A percentile compares a stretch with the other conserved stretches of the same genome.
Evolutionary conservation across 2,113 vertebrate genomes (phyloP).

Genomic region (Sisor rabdophorus): DNA sequence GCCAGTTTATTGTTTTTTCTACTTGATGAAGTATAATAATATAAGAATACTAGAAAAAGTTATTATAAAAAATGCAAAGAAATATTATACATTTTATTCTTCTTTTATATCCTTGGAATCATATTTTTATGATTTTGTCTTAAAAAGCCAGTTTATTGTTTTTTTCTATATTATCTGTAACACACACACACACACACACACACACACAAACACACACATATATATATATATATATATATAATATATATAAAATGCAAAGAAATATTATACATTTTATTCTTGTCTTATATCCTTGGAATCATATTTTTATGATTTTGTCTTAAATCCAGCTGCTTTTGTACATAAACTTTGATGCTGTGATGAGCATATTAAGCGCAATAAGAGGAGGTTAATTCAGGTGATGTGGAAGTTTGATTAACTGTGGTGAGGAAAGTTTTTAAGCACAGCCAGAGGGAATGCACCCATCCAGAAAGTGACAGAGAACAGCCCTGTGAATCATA

Average conservation of each 20-base stretch:
- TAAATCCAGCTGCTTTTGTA: neutral
- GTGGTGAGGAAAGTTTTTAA: conserved; percentile 6
- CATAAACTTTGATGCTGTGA: neutral
- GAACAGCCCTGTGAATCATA: conserved; percentile 54
- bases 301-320: neutral
- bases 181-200: too few relatives aligned
- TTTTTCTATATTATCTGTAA: too few relatives aligned
- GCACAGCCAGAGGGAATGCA: conserved; percentile 37
- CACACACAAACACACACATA: too few relatives aligned
- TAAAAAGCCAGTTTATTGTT: neutral
- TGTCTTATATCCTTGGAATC: neutral
- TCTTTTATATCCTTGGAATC: neutral
- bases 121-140: neutral
- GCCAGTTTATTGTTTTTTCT: neutral
- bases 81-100: neutral
- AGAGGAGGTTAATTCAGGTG: neutral
- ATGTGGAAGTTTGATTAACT: conserved; percentile 31
- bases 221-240: neutral
- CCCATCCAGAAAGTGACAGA: conserved; percentile 53
- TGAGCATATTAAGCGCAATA: conserved; percentile 23
- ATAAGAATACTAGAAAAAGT: neutral
- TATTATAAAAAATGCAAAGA: too few relatives aligned
- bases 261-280: neutral
- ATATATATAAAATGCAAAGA: too few relatives aligned
- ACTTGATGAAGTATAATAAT: too few relatives aligned